phyloP scores from a whole-genome alignment of 1,140 invertebrate species.

The Pachyrhynchus sulphureomaculatus region DNA sequence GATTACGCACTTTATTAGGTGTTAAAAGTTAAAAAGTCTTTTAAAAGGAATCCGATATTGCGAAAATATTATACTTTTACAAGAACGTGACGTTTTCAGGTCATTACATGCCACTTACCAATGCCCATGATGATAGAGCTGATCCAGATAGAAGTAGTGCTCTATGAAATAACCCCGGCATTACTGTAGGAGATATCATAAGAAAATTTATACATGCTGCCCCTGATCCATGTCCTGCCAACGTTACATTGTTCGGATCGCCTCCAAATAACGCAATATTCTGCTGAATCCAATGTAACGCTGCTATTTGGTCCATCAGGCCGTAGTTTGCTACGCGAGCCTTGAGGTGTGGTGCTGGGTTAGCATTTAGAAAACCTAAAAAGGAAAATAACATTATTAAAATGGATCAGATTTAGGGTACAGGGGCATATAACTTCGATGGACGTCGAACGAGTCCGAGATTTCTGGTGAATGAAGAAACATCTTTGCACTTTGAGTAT shows the following conservation, averaged over 20 bases:
- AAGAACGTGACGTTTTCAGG: too few relatives aligned
- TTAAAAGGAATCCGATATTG: too few relatives aligned
- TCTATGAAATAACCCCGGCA: slow-evolving; percentile 86
- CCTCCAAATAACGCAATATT: slow-evolving; percentile 89
- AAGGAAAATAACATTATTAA: slow-evolving; percentile 29
- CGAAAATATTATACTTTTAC: too few relatives aligned
- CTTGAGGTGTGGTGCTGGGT: slow-evolving; percentile 74
- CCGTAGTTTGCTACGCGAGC: slow-evolving; percentile 89
- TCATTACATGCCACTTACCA: slow-evolving; percentile 55
- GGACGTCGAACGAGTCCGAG: neutral
- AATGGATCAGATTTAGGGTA: neutral
- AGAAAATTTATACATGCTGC: slow-evolving; percentile 94
- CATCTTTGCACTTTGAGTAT: too few relatives aligned
- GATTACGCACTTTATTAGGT: too few relatives aligned
- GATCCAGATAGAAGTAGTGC: slow-evolving; percentile 90
- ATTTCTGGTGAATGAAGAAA: too few relatives aligned
- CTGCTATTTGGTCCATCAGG: slow-evolving; percentile 90
- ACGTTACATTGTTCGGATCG: slow-evolving; percentile 83
- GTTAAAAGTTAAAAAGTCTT: too few relatives aligned
- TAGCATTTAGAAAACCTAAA: slow-evolving; percentile 82
- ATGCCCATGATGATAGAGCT: slow-evolving; percentile 89
- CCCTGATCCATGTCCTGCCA: slow-evolving; percentile 91
- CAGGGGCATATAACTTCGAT: neutral
- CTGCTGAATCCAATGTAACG: slow-evolving; percentile 88
- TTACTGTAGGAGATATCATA: slow-evolving; percentile 90